Evolutionary conservation across 2,888 invertebrate species (phyloP), one percentile per base, ranked within the genome.

Genomic region (Phengaris alcon): DNA sequence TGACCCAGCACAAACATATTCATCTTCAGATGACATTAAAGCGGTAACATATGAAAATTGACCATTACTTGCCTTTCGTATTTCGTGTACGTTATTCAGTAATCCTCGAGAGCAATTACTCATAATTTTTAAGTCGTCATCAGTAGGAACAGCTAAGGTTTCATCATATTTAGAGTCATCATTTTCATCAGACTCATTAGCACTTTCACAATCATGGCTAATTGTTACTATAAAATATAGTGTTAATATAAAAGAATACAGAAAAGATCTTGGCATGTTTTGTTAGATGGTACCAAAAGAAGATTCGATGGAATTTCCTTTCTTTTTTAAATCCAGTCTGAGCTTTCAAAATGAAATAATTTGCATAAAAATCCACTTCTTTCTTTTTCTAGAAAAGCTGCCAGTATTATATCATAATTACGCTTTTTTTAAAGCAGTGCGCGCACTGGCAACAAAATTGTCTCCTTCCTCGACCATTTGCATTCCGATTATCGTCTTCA

Each of bases 21-120:
- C 89, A 79, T 90, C 84, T 79, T 88, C 86, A 68, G 88, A 85
- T 13, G 91, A 90, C 88, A 91, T 88, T 68, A 92, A 78, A 8
- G 91, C 88, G 22, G 82, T 91, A 83, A 93, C 85, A 77, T 91
- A 93, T 51, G 93, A 90, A 81, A 90, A 93, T 77, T 91, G 88
- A 57, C 82, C 85, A 51, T 77, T 72, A 69, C 74, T 77, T n/a
- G 90, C 92, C 55, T 77, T 22, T 52, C 78, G 81, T 81, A 92
- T 87, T 83, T 90, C 90, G 78, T 93, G 93, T 85, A 93, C 84
- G 79, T 82, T 82, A 77, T 82, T 86, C 76, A 88, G 88, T 80
- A 84, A 84, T 81, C 89, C 84, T 81, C 93, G 85, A 3, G 87
- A 82, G 77, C 92, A 93, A 9, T 87, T 84, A 54, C 85, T 77